Conservation (phyloP, 2,888 invertebrate species). For the Leucophenga montana region DNA sequence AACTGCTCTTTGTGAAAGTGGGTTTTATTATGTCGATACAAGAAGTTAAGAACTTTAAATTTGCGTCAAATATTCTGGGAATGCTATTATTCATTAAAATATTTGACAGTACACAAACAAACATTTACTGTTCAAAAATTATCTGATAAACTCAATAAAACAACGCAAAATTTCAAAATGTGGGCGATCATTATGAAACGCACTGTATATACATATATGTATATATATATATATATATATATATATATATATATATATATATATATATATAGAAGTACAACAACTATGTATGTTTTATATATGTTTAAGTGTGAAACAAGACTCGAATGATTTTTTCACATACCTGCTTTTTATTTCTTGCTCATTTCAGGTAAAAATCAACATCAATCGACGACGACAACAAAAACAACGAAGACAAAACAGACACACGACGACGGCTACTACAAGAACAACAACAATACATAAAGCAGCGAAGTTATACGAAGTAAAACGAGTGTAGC, state of each 20-base stretch:
- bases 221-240: neutral
- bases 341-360: slow-evolving; percentile 62
- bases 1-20: no score
- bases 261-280: neutral
- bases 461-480: neutral
- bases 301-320: slow-evolving; percentile 61
- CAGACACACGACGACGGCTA: slow-evolving; percentile 45
- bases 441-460: slow-evolving; percentile 39
- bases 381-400: slow-evolving; percentile 50
- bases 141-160: no score
- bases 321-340: slow-evolving; percentile 52
- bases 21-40: no score
- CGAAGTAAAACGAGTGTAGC: slow-evolving; percentile 41
- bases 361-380: slow-evolving; percentile 60
- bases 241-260: neutral
- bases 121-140: no score
- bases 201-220: neutral
- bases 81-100: no score
- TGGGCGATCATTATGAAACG: neutral
- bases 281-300: neutral
- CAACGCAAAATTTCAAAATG: neutral
- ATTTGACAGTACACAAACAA: no score
- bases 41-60: no score
- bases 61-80: no score
- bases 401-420: slow-evolving; percentile 36